Conservation (phyloP, 2,888 invertebrate species). For the Drosophila incognita region DNA sequence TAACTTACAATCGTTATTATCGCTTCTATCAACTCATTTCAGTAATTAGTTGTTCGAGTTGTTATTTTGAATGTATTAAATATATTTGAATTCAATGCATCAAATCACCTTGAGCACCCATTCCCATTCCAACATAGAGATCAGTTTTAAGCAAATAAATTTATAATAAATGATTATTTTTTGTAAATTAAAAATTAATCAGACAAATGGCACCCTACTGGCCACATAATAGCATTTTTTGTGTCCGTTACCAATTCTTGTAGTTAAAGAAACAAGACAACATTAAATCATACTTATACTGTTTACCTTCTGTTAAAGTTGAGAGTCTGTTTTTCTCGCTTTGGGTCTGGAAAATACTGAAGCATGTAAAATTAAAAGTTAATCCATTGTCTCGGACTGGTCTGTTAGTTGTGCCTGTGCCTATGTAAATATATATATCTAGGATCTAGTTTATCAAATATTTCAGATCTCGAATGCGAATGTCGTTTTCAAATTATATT, state of each 20-base stretch:
- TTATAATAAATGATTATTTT: background rate
- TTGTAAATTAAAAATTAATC: background rate
- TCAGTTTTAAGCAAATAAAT: background rate
- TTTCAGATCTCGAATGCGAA: slow-evolving; percentile 14
- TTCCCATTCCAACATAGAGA: background rate
- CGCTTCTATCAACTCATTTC: background rate
- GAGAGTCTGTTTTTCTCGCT: background rate
- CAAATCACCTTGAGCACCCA: background rate
- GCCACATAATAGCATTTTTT: background rate
- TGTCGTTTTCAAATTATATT: slow-evolving; percentile 16
- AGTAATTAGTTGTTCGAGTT: background rate
- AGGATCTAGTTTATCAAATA: slow-evolving; percentile 1
- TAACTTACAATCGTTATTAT: background rate
- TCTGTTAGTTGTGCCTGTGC: background rate
- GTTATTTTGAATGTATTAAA: background rate
- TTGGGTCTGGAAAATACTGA: background rate
- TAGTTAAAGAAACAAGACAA: background rate
- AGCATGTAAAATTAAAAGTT: background rate
- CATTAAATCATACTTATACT: background rate
- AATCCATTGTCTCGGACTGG: background rate
- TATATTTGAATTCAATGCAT: background rate
- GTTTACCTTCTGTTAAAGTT: background rate
- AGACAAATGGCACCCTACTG: slow-evolving; percentile 7
- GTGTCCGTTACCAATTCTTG: background rate
- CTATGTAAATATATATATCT: background rate